These are phyloP conservation scores for Muntiacus muntjak DNA, from an alignment of 2,113 vertebrate genomes.

Conservation along the genomic window DNA sequence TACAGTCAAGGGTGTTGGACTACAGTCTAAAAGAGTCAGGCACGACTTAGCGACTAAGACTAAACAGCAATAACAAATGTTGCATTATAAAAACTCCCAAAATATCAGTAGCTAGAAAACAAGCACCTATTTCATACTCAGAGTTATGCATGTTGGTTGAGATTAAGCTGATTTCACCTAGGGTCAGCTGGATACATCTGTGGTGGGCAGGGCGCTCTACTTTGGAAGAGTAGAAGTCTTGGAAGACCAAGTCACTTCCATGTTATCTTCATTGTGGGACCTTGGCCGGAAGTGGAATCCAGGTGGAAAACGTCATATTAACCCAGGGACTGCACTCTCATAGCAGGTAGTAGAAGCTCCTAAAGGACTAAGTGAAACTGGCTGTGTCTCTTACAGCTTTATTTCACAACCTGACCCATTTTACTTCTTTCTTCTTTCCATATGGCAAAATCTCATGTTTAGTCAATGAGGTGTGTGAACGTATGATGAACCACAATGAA, in stretches of 20 bases:
- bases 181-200: not conserved
- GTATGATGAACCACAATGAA: not conserved
- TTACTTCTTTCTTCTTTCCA: not conserved
- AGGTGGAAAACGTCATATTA: not conserved
- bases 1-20: not conserved
- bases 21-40: not conserved
- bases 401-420: not conserved
- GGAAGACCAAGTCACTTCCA: not conserved
- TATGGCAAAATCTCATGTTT: not conserved
- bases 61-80: not conserved
- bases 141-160: not conserved
- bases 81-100: not conserved
- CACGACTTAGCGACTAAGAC: not conserved
- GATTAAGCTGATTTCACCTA: not conserved
- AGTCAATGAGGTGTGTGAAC: not conserved
- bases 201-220: not conserved
- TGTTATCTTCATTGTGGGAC: not conserved
- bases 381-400: fast-evolving
- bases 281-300: not conserved
- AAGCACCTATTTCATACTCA: not conserved
- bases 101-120: not conserved
- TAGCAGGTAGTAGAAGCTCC: not conserved
- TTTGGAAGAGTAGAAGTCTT: too few relatives aligned
- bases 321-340: not conserved
- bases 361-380: not conserved